Base-by-base conservation (phyloP, 2,888 invertebrate genomes). In the Tupiocoris notatus region DNA sequence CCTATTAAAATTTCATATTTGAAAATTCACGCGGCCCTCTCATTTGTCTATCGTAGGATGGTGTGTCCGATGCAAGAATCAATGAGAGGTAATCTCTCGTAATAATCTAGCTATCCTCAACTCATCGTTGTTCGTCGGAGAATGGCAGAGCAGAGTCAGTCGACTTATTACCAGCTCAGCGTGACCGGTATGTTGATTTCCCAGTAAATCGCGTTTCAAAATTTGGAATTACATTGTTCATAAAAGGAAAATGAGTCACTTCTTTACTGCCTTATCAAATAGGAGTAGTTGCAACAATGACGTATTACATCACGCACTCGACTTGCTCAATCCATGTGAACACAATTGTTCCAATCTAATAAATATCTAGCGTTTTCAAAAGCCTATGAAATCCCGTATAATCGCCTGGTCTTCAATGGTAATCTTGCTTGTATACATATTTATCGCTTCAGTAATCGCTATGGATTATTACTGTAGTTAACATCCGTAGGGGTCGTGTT, bases 81-180 rank as follows among this genome's bases (percentile, higher is more conserved):
- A 7, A 12, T 12, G 39, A 39, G 39, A 3, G 39, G 39, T 12
- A 7, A 39, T 39, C 39, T 39, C 12, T 39, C 6, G 39, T 39
- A 12, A 39, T 7, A 39, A 39, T 39, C 39, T 39, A 39, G 39
- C 39, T 12, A 39, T 39, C 12, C 39, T 39, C 39, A 39, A 12
- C 39, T 39, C 39, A 39, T 39, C 39, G 39, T 39, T 12, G 39
- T 39, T 39, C 39, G 23, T 21, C 54, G 24, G 70, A 78, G 75
- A 75, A 79, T 79, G 79, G 71, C 79, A 75, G 79, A 79, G 22
- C 79, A 74, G 66, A 67, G 22, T 57, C 73, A 59, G 74, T 80
- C 82, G 77, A 88, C 88, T 81, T 89, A 88, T 84, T 88, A 90
- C 84, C 90, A 90, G 84, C 86, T 91, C 79, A 89, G 88, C 83